Evolutionary conservation across 2,113 vertebrate genomes (phyloP).

Genomic region (Herpailurus yagouaroundi): DNA sequence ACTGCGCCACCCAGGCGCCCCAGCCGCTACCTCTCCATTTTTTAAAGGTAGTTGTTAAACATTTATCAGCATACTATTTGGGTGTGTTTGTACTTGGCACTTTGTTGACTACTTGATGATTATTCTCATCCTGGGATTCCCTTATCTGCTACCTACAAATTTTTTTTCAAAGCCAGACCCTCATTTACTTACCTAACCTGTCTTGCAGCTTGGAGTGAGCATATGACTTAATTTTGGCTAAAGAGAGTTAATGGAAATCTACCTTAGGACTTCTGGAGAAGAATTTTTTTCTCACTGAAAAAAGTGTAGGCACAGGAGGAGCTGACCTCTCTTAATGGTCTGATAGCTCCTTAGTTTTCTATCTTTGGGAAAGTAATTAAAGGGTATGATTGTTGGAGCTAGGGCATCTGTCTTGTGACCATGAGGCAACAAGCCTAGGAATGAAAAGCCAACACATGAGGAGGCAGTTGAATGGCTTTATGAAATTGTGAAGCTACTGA

Average conservation of each 20-base stretch:
- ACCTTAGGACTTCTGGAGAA: not conserved
- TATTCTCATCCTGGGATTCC: not conserved
- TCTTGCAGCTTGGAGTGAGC: not conserved
- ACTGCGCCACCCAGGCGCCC: no score
- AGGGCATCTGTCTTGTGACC: not conserved
- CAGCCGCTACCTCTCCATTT: not conserved
- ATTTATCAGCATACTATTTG: not conserved
- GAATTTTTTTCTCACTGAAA: not conserved
- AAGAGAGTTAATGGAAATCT: not conserved
- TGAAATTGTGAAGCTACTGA: not conserved
- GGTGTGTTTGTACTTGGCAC: not conserved
- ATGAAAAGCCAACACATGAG: not conserved
- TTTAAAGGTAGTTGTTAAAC: not conserved
- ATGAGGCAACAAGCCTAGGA: not conserved
- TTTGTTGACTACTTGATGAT: not conserved
- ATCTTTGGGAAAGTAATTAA: not conserved
- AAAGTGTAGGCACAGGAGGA: no score
- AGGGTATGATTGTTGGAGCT: not conserved
- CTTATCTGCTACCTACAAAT: not conserved
- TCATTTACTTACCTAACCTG: not conserved
- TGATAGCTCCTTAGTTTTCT: not conserved
- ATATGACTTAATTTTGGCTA: not conserved
- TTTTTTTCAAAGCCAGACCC: not conserved
- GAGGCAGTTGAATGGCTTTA: not conserved
- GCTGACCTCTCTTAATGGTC: not conserved